phyloP scores from a whole-genome alignment of 2,888 invertebrate species.

The Tridacna gigas region DNA sequence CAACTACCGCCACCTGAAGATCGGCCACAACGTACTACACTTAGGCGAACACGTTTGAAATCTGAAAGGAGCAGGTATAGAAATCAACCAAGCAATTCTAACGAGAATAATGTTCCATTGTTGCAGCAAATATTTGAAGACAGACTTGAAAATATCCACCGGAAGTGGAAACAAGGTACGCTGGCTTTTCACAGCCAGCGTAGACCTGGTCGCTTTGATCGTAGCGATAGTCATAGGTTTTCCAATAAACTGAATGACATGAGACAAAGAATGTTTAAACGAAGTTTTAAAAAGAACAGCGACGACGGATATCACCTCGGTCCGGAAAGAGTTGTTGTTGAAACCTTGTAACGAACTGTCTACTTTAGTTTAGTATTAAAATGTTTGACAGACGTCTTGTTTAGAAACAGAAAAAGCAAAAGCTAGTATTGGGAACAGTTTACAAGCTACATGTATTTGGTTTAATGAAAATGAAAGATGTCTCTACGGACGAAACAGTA shows the following conservation, averaged over 20 bases:
- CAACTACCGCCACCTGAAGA: constrained; percentile 47
- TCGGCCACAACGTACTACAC: constrained; percentile 38
- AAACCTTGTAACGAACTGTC: constrained; percentile 45
- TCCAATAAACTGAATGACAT: constrained; percentile 66
- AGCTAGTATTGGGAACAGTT: no score
- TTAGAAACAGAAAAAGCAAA: no score
- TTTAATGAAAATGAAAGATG: no score
- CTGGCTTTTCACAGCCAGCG: constrained; percentile 62
- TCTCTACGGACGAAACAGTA: no score
- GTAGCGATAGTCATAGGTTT: constrained; percentile 66
- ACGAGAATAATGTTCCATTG: constrained; percentile 69
- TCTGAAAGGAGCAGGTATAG: constrained; percentile 45
- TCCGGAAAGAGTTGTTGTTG: constrained; percentile 47
- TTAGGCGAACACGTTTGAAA: constrained; percentile 39
- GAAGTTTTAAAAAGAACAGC: constrained; percentile 70
- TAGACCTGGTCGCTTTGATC: constrained; percentile 54
- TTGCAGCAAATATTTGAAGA: constrained; percentile 79
- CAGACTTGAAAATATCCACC: constrained; percentile 75
- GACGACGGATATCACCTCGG: constrained; percentile 20
- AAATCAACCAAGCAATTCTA: constrained; percentile 58
- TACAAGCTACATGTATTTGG: no score
- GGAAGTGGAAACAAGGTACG: constrained; percentile 71
- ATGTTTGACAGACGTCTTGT: not conserved
- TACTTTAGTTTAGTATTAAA: not conserved
- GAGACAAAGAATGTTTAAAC: constrained; percentile 72